Evolutionary conservation across 2,113 vertebrate genomes (phyloP).

Genomic region (Pterocles burchelli): DNA sequence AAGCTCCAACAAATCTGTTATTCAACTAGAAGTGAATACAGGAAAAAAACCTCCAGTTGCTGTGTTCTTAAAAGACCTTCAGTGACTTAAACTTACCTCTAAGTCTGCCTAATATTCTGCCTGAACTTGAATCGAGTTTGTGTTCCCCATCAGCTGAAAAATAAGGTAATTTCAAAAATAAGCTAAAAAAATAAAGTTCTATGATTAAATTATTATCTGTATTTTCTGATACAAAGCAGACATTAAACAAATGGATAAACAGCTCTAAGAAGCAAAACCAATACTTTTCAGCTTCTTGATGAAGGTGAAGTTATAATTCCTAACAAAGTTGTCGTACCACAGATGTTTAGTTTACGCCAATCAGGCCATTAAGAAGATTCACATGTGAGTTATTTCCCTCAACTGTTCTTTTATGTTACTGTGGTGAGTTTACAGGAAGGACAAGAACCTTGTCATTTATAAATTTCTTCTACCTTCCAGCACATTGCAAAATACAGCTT

Average conservation of each 20-base stretch:
- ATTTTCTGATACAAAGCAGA: neutral
- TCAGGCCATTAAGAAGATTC: neutral
- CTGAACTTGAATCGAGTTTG: conserved; percentile 86
- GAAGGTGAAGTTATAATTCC: neutral
- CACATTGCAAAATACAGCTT: neutral
- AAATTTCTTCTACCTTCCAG: neutral
- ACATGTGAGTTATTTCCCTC: neutral
- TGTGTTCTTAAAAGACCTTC: conserved; percentile 3
- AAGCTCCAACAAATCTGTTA: neutral
- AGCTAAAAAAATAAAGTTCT: neutral
- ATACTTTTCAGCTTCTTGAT: neutral
- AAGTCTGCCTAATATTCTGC: conserved; percentile 90
- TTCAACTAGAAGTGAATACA: neutral
- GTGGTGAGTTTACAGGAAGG: neutral
- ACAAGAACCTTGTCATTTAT: neutral
- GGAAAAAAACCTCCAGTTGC: neutral
- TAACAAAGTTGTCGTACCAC: neutral
- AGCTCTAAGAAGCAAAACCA: neutral
- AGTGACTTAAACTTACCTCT: conserved; percentile 79
- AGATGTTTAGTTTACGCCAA: neutral
- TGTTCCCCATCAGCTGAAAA: conserved; percentile 82
- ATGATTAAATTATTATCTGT: neutral
- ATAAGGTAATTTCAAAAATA: conserved; percentile 62
- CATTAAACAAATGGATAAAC: neutral
- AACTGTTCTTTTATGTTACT: neutral